Percentiles rank a stretch among this genome's conserved stretches.
These are phyloP conservation scores for Pyrgilauda ruficollis DNA, from an alignment of 2,113 vertebrate genomes.

Conservation along the genomic window DNA sequence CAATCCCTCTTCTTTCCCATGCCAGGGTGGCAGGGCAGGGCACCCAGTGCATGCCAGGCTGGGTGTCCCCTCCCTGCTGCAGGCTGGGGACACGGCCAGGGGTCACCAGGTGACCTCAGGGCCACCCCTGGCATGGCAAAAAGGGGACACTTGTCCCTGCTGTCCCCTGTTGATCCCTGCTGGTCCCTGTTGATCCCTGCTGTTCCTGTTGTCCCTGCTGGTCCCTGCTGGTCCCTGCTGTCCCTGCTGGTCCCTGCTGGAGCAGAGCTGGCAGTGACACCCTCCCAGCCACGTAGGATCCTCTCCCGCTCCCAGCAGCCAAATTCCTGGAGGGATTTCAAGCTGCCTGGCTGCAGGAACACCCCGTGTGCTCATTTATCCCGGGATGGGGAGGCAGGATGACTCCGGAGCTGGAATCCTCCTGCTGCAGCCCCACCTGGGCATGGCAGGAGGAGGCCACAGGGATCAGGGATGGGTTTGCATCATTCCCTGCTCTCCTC, in stretches of 20 bases:
- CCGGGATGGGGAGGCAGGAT: not conserved
- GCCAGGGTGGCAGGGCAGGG: slow-evolving; percentile 25
- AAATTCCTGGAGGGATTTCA: slow-evolving; percentile 53
- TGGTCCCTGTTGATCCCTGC: too few species aligned
- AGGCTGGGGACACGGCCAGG: rapidly evolving
- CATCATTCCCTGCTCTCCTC: not conserved
- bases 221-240: too few species aligned
- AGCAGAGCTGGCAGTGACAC: not conserved
- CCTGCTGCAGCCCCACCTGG: not conserved
- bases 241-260: too few species aligned
- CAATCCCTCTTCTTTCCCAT: not conserved
- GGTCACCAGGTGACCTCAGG: not conserved
- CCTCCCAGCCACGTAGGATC: slow-evolving; percentile 22
- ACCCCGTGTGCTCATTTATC: not conserved
- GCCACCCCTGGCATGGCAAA: not conserved
- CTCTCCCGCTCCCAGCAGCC: not conserved
- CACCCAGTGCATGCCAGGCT: not conserved
- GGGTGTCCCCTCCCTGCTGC: not conserved
- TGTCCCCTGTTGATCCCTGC: not conserved
- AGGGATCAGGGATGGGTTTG: rapidly evolving
- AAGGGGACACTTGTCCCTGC: not conserved
- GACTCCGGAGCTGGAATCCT: not conserved
- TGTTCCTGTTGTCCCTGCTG: too few species aligned
- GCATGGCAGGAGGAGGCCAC: rapidly evolving
- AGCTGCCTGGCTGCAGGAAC: not conserved